Evolutionary conservation across 2,113 vertebrate genomes (phyloP).

Genomic region (Elephantulus edwardii): DNA sequence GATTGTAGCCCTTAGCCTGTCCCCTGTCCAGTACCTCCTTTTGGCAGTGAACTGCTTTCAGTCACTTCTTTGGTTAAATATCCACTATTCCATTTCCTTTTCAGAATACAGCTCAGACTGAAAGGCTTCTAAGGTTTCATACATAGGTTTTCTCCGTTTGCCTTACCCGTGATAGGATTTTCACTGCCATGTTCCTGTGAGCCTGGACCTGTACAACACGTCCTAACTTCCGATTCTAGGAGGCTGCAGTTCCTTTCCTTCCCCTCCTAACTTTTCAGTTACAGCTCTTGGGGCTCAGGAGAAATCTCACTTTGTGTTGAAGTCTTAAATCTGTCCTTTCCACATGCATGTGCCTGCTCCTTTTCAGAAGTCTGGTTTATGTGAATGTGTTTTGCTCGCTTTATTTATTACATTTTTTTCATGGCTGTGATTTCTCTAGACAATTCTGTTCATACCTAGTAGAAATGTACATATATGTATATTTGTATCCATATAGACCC

Average conservation of each 20-base stretch:
- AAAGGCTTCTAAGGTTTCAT: too few species aligned
- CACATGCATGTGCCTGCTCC: neutral
- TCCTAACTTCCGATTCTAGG: neutral
- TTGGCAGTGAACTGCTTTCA: neutral
- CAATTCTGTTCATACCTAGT: too few species aligned
- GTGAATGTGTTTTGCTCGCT: constrained; percentile 13
- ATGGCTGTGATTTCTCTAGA: neutral
- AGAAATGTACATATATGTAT: neutral
- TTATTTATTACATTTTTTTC: neutral
- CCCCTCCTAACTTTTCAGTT: neutral
- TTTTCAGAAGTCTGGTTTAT: constrained; percentile 25
- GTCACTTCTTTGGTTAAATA: neutral
- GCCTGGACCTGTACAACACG: neutral
- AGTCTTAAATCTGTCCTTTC: constrained; percentile 15
- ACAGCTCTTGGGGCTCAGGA: neutral
- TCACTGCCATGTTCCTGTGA: constrained; percentile 17
- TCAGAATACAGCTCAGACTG: too few species aligned
- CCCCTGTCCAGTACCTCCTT: neutral
- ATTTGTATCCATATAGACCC: neutral
- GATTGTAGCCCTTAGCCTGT: neutral
- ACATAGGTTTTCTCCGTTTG: neutral
- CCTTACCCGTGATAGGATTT: neutral
- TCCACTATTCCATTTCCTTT: too few species aligned
- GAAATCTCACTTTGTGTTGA: neutral
- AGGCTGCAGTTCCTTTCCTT: neutral